A percentile compares a stretch with the other conserved stretches of the same genome.
These are phyloP conservation scores for Salticus scenicus DNA, from an alignment of 2,888 invertebrate species.

Conservation along the genomic window DNA sequence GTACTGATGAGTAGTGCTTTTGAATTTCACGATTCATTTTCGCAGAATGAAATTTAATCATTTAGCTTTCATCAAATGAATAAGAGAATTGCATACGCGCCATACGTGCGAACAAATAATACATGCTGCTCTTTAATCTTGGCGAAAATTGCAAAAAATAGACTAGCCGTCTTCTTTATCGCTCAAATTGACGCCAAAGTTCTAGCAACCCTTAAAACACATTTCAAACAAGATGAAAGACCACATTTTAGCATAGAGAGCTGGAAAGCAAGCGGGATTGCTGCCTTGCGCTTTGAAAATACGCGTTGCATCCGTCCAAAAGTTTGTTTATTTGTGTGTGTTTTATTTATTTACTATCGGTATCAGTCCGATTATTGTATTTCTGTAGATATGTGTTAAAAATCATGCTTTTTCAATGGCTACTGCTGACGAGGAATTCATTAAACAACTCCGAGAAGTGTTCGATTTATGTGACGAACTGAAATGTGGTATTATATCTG, in stretches of 20 bases:
- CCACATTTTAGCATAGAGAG: neutral
- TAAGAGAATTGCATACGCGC: too few species aligned
- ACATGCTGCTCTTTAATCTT: too few species aligned
- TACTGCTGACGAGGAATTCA: slow-evolving; percentile 62
- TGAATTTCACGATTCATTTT: too few species aligned
- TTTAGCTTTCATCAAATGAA: too few species aligned
- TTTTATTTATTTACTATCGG: neutral
- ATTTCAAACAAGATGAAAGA: slow-evolving; percentile 8
- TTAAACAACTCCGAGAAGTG: slow-evolving; percentile 64
- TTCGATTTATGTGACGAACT: slow-evolving; percentile 69
- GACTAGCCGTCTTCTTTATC: neutral
- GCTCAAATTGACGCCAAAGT: neutral
- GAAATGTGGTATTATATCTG: slow-evolving; percentile 68
- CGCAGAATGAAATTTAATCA: too few species aligned
- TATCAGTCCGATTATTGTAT: slow-evolving; percentile 15
- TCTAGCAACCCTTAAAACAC: neutral
- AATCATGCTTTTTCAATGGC: slow-evolving; percentile 47
- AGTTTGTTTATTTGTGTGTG: slow-evolving; percentile 13
- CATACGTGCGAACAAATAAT: too few species aligned
- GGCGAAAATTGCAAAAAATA: neutral
- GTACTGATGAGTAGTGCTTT: too few species aligned
- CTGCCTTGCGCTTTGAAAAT: slow-evolving; percentile 3
- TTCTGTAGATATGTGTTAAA: slow-evolving; percentile 36
- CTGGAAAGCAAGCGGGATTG: neutral
- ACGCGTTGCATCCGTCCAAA: neutral